Base-by-base conservation (phyloP, 2,888 invertebrate genomes). In the Caenorhabditis uteleia region DNA sequence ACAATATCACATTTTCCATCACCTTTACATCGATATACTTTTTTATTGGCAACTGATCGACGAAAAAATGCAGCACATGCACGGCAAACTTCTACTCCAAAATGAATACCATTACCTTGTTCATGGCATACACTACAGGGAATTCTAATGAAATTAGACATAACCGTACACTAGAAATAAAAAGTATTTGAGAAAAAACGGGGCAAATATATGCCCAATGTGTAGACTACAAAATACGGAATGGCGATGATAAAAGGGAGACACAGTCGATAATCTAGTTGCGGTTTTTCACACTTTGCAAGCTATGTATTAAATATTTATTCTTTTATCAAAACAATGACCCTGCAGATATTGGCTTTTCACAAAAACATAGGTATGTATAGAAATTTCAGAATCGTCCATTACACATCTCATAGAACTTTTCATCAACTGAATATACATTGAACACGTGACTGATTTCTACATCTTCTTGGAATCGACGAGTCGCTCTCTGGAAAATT, bases 11-110 rank as follows among this genome's bases (percentile, higher is more conserved):
- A 79, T 21, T 67, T 53, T 42, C 77, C 70, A 23, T 44, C 64
- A 38, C 72, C 73, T 21, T 77, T 44, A 44, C 79, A 79, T 18
- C 53, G 39, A 46, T 79, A 79, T 7, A 46, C 43, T 33, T 79
- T 79, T 38, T 71, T 74, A 25, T 78, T 55, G 8, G 76, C 79
- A 0, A 79, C 77, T 0, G 76, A 74, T 16, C 79, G 51, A 0
- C 79, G 68, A 45, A 79, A 79, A 40, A 79, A 79, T 4, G 79
- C 78, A 10, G 79, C 79, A 51, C 79, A 78, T 12, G 76, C 76
- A n/a, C 75, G 64, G 36, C 59, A 59, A 0, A 51, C 59, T 38
- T 59, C 59, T 0, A 51, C 59, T 16, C 59, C 59, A 53, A 59
- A 59, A 38, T 59, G 59, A n/a, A 59, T 46, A 34, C 59, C 59